Evolutionary conservation across 1,140 invertebrate species (phyloP), one percentile per base, ranked within the genome.

Genomic region (Armadillidium nasatum): DNA sequence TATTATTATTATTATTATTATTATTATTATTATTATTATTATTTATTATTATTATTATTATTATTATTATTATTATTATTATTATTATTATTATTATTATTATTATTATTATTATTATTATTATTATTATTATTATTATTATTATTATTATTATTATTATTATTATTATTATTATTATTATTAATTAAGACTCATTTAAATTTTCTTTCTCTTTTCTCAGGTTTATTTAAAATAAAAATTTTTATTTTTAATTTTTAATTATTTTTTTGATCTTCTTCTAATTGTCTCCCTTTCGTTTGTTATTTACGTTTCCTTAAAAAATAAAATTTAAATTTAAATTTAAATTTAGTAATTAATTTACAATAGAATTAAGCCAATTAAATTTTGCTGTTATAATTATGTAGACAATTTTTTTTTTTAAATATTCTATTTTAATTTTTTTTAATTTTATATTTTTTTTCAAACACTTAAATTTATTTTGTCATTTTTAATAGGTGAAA

Each of bases 41-140:
- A 67, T 73, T 70, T 23, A 21, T 60, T 54, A 73, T 73, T 74
- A 67, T n/a, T 60, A 44, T 22, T n/a, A 67, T 68, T 73, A n/a
- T 70, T 73, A 67, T 19, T 70, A 21, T 74, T 73, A 23, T 70
- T 21, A 23, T 70, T 15, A 13, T n/a, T 23, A 23, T 23, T 54
- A 23, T 73, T 73, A 19, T 43, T 19, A 23, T 73, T 60, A 23
- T 73, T 54, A 19, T 74, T 68, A n/a, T 15, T 60, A 23, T 73
- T 73, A 22, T 23, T 73, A 67, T 68, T 74, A 19, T 13, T 22
- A 23, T 15, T 68, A 22, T 74, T 73, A 23, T 19, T 74, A 15
- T 22, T n/a, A 68, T 73, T 73, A 23, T 73, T 54, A 13, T 54
- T 15, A 13, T 21, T 73, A 23, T 73, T 73, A 15, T 67, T 50